Conservation (phyloP, 1,140 invertebrate genomes). For the Stratiolaelaps scimitus region DNA sequence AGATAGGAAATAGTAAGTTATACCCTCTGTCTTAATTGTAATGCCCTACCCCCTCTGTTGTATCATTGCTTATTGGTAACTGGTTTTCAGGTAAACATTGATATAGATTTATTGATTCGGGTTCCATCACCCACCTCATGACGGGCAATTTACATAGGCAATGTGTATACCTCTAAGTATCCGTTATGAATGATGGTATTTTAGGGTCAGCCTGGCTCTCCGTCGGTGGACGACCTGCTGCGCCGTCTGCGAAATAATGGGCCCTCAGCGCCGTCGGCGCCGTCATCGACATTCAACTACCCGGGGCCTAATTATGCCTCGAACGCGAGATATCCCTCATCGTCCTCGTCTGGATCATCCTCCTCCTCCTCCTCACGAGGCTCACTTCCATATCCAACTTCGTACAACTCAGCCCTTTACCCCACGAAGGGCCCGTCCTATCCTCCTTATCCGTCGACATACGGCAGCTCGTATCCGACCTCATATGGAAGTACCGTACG, state of each 20-base stretch:
- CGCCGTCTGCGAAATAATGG: constrained; percentile 5
- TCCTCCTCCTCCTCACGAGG: neutral
- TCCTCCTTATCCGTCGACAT: constrained; percentile 3
- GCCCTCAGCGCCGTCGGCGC: neutral
- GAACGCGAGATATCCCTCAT: neutral
- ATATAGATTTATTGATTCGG: no score
- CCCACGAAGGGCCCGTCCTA: neutral
- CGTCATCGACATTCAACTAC: constrained; percentile 3
- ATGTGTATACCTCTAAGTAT: no score
- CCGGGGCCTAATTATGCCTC: constrained; percentile 9
- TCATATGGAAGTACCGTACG: neutral
- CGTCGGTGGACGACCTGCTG: constrained; percentile 8
- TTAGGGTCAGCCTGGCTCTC: neutral
- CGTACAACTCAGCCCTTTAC: neutral
- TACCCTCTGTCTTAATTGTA: no score
- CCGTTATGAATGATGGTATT: no score
- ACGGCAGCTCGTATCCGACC: neutral
- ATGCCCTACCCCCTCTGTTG: no score
- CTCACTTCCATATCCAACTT: neutral
- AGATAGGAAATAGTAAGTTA: no score
- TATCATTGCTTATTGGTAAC: no score
- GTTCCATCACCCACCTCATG: no score
- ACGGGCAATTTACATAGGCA: no score
- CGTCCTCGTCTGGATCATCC: neutral
- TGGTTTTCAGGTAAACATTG: no score